These are phyloP conservation scores for Apotomis turbidana DNA, from an alignment of 2,888 invertebrate genomes.

Conservation along the genomic window DNA sequence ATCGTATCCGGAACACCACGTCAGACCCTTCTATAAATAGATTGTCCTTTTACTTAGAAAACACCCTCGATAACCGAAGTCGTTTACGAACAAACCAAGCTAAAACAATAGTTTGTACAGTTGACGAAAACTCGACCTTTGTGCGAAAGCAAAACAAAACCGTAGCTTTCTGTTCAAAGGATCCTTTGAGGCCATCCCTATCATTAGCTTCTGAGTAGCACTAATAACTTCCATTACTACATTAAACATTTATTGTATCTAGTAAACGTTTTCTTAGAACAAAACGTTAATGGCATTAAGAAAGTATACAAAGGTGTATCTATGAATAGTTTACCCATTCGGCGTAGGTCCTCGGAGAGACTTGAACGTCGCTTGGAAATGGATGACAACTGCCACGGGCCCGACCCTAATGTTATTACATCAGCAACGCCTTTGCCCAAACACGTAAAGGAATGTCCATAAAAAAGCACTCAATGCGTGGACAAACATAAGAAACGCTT, in stretches of 20 bases:
- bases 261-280: not conserved
- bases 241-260: not conserved
- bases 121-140: not conserved
- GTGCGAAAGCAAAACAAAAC: constrained; percentile 5
- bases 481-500: constrained; percentile 4
- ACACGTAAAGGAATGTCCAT: constrained; percentile 23
- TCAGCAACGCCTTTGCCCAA: constrained; percentile 20
- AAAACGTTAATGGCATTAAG: not conserved
- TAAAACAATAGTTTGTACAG: constrained; percentile 22
- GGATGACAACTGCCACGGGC: constrained; percentile 16
- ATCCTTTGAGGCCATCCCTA: constrained; percentile 5
- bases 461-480: constrained; percentile 17
- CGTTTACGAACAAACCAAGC: constrained; percentile 9
- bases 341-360: constrained; percentile 11
- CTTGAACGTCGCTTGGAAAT: constrained; percentile 21
- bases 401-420: constrained; percentile 36
- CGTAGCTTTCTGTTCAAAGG: constrained; percentile 2
- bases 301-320: not conserved
- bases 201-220: not conserved
- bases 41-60: constrained; percentile 11
- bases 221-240: not conserved
- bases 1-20: constrained; percentile 31
- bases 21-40: constrained; percentile 21
- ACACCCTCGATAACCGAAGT: constrained; percentile 11
- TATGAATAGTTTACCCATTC: constrained; percentile 14